These are phyloP conservation scores for Penaeus vannamei DNA, from an alignment of 1,140 invertebrate genomes.

Conservation along the genomic window DNA sequence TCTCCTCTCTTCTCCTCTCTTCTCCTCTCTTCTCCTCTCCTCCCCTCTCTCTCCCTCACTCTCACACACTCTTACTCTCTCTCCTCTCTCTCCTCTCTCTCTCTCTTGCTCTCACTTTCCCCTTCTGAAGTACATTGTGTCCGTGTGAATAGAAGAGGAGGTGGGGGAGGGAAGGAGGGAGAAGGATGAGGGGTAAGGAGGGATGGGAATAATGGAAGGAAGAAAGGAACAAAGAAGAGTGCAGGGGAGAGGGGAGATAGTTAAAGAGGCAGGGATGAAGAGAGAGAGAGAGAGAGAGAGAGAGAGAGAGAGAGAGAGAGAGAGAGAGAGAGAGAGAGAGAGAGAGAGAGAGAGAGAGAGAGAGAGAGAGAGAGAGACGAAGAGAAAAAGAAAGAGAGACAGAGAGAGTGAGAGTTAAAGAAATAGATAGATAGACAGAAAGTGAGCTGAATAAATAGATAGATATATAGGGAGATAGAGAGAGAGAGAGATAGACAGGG, in stretches of 20 bases:
- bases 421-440: too few species aligned
- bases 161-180: background rate
- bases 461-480: too few species aligned
- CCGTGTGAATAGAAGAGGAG: background rate
- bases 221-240: background rate
- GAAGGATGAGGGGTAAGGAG: background rate
- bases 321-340: constrained; percentile 27
- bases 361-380: background rate
- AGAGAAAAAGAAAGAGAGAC: background rate
- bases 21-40: background rate
- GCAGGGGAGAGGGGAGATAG: background rate
- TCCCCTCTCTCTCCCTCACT: background rate
- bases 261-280: background rate
- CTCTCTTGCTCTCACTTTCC: background rate
- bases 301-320: background rate
- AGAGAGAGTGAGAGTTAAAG: too few species aligned
- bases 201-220: background rate
- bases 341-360: constrained; percentile 1
- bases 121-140: background rate
- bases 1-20: background rate
- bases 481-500: too few species aligned
- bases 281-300: background rate
- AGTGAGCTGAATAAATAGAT: too few species aligned
- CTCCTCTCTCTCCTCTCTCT: background rate
- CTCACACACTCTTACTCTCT: background rate